Conservation (phyloP, 2,113 vertebrate genomes). For the Cyanoderma ruficeps region DNA sequence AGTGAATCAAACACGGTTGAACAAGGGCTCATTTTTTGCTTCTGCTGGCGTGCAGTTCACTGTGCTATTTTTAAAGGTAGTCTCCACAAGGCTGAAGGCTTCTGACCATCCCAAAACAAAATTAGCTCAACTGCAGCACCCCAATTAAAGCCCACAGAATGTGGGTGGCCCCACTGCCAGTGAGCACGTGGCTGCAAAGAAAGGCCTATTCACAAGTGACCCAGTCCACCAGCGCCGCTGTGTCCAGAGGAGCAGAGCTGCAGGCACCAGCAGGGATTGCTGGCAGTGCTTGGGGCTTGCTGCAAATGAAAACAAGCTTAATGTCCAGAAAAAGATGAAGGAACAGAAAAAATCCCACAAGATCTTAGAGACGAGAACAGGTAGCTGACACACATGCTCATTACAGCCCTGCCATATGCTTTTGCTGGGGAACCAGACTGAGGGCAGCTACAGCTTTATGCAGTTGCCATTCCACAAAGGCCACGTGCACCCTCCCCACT, state of each 20-base stretch:
- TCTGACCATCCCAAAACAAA: neutral
- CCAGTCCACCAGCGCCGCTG: fast-evolving
- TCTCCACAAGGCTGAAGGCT: neutral
- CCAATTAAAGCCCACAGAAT: fast-evolving
- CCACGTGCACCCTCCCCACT: neutral
- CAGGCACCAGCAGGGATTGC: neutral
- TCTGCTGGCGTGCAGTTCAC: fast-evolving
- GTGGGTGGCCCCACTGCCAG: neutral
- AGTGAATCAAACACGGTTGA: neutral
- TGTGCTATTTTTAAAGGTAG: neutral
- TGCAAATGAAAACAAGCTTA: neutral
- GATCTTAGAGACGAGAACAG: neutral
- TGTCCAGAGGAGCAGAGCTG: neutral
- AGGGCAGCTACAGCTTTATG: neutral
- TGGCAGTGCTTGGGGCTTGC: fast-evolving
- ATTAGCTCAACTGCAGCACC: neutral
- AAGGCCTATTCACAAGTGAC: neutral
- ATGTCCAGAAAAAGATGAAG: neutral
- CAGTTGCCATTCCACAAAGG: neutral
- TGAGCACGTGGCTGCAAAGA: neutral
- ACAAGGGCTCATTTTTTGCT: neutral
- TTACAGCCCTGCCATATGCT: neutral
- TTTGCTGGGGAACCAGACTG: neutral
- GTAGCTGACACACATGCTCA: neutral
- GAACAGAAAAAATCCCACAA: neutral